phyloP scores from a whole-genome alignment of 2,888 invertebrate species.

The Phragmatobia fuliginosa region DNA sequence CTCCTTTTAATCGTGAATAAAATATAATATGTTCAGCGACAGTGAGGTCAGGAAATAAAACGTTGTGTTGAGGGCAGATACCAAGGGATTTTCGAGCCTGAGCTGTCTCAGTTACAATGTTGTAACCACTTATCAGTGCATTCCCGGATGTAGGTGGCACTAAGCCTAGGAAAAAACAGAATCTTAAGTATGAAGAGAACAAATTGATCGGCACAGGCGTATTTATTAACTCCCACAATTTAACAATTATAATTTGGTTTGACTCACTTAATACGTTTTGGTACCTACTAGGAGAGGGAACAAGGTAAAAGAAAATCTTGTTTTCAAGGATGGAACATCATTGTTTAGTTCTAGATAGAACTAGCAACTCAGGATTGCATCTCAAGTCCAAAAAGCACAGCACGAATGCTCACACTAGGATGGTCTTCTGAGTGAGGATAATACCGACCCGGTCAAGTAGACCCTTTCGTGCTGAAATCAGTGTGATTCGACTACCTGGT shows the following conservation, averaged over 20 bases:
- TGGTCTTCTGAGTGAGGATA: too few relatives aligned
- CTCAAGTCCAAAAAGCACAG: not conserved
- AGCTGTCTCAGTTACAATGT: slow-evolving; percentile 89
- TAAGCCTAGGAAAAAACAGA: slow-evolving; percentile 81
- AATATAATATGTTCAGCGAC: slow-evolving; percentile 94
- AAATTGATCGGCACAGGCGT: not conserved
- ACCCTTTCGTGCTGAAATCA: too few relatives aligned
- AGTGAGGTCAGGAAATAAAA: slow-evolving; percentile 93
- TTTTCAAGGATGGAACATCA: not conserved
- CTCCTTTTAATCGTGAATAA: slow-evolving; percentile 91
- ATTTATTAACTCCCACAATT: not conserved
- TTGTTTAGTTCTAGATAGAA: not conserved
- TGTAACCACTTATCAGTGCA: slow-evolving; percentile 90
- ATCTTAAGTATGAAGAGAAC: not conserved
- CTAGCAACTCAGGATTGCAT: not conserved
- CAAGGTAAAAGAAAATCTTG: not conserved
- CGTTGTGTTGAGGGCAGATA: slow-evolving; percentile 95
- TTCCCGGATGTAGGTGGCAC: slow-evolving; percentile 90
- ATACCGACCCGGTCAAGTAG: too few relatives aligned
- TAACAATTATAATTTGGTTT: too few relatives aligned
- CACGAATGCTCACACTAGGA: too few relatives aligned
- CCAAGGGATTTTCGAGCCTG: slow-evolving; percentile 91
- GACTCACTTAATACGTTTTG: not conserved
- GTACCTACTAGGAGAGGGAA: not conserved
- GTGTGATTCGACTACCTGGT: not conserved